These are phyloP conservation scores for Mythimna ferrago DNA, from an alignment of 2,888 invertebrate genomes.

Conservation along the genomic window DNA sequence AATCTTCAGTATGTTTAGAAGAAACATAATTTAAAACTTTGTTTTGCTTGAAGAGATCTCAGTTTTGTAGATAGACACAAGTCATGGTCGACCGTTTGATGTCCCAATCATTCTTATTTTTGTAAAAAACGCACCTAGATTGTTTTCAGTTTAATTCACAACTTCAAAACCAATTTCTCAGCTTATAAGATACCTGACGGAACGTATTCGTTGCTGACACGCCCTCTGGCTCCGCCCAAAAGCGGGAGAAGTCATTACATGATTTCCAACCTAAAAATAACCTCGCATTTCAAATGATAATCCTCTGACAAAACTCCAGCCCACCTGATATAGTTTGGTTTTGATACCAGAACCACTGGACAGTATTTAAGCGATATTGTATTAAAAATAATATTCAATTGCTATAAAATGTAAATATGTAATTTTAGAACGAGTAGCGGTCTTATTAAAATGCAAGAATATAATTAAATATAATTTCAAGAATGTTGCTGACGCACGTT, in stretches of 20 bases:
- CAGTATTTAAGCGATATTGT: background rate
- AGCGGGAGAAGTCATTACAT: no score
- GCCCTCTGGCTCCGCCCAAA: background rate
- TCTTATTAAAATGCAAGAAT: background rate
- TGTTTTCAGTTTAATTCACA: background rate
- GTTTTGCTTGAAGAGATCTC: slow-evolving; percentile 53
- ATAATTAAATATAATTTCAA: background rate
- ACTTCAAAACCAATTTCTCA: no score
- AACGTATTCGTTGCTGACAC: background rate
- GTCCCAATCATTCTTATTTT: slow-evolving; percentile 4
- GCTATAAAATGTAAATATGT: background rate
- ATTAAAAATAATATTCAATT: background rate
- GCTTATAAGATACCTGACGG: background rate
- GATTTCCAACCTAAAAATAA: no score
- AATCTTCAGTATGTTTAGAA: slow-evolving; percentile 55
- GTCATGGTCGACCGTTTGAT: slow-evolving; percentile 25
- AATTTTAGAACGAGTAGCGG: background rate
- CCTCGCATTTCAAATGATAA: no score
- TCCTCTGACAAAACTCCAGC: no score
- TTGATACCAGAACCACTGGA: no score
- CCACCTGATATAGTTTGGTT: no score
- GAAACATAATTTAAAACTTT: slow-evolving; percentile 62
- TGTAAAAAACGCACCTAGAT: background rate
- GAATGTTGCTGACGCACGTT: background rate
- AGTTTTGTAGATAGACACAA: slow-evolving; percentile 31